Conservation (phyloP, 2,888 invertebrate genomes). For the Caenorhabditis wallacei region DNA sequence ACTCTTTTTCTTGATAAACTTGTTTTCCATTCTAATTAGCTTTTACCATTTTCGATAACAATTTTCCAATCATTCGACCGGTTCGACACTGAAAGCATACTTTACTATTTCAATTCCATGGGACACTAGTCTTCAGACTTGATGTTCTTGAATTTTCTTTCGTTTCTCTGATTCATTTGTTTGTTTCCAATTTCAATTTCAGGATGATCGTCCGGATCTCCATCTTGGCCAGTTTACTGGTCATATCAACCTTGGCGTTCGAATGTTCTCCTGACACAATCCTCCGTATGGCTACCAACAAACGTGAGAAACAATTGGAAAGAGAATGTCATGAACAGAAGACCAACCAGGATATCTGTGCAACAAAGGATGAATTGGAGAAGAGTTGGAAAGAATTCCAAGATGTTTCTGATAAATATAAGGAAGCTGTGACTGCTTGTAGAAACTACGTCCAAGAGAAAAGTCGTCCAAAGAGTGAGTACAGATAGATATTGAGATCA, state of each 20-base stretch:
- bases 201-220: slow-evolving; percentile 58
- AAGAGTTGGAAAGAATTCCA: slow-evolving; percentile 73
- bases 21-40: slow-evolving; percentile 3
- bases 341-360: slow-evolving; percentile 52
- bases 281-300: slow-evolving; percentile 73
- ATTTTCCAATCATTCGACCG: no score
- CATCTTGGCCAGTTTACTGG: slow-evolving; percentile 51
- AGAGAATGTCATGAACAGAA: slow-evolving; percentile 69
- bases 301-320: slow-evolving; percentile 72
- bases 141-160: no score
- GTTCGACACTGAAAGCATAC: no score
- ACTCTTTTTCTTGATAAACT: slow-evolving; percentile 15
- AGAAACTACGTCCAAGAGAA: slow-evolving; percentile 61
- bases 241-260: slow-evolving; percentile 47
- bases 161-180: not conserved
- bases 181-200: not conserved
- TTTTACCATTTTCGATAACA: slow-evolving; percentile 23
- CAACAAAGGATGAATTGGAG: slow-evolving; percentile 64
- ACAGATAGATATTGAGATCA: not conserved
- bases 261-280: slow-evolving; percentile 73
- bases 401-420: slow-evolving; percentile 68
- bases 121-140: no score
- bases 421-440: slow-evolving; percentile 61
- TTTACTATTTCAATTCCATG: no score
- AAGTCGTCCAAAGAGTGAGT: slow-evolving; percentile 47